Base-by-base conservation (phyloP, 1,140 invertebrate genomes). In the Calycopis cecrops region DNA sequence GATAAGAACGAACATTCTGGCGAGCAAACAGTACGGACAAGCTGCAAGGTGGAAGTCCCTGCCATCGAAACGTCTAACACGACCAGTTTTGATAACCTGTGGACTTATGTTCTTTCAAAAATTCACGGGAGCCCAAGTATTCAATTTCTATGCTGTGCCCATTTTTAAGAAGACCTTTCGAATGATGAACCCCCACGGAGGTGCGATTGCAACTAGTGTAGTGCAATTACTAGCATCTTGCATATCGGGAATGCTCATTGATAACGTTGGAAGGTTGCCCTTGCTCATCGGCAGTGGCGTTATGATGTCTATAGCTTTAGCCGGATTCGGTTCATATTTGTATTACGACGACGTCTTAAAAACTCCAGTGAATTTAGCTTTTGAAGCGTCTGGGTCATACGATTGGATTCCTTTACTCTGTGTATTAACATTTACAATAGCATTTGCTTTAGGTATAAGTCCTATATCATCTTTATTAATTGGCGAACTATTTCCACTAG, bases 401-500 rank as follows among this genome's bases (percentile, higher is more conserved):
- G 93, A 95, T 73, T 95, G 94, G 94, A 94, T 95, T 61, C 94
- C 94, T 9, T 73, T 95, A 35, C 88, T 94, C n/a, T 95, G 94
- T 81, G 94, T 94, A 9, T 83, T 95, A 47, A 91, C 94, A 40
- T 95, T 95, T 75, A 94, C 94, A 1, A 92, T 95, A 4, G 94
- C 94, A 14, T 96, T 97, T 80, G 94, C 94, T 0, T 87, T 97
- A 58, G 96, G 96, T 28, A 96, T 96, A 72, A 95, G 94, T 76
- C 96, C 96, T 38, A 96, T 97, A 76, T 96, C 95, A 16, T 95
- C 94, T 90, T 88, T 97, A 57, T 90, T 97, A 52, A 94, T 96
- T 74, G 95, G 94, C 47, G 96, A 97, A 88, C 89, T 97, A 14
- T 97, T 97, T 78, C 94, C 95, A 12, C 86, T 96, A 40, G 94